phyloP scores from a whole-genome alignment of 2,797 vertebrate genomes.

The Oryzias dopingdopingensis region DNA sequence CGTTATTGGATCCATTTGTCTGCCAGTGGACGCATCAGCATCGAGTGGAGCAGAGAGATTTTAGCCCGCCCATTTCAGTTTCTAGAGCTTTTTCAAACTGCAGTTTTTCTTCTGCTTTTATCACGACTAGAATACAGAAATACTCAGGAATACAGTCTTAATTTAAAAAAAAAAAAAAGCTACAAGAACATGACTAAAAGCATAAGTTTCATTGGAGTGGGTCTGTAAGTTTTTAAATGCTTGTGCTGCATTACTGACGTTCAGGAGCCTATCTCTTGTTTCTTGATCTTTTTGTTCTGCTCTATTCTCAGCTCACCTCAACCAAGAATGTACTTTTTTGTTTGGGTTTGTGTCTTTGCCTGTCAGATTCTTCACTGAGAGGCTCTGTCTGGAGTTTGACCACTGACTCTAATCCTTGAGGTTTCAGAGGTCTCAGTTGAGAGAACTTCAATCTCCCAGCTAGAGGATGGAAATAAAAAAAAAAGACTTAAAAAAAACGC shows the following conservation, averaged over 20 bases:
- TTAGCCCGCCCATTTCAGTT: no score
- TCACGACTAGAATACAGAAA: no score
- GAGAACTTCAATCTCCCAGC: conserved; percentile 50
- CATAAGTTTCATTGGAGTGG: not conserved
- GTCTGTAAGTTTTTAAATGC: conserved; percentile 10
- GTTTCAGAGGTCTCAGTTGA: conserved; percentile 36
- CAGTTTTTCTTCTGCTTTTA: no score
- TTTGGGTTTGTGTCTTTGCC: conserved; percentile 29
- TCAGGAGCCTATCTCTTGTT: conserved; percentile 7
- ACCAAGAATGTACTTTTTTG: conserved; percentile 36
- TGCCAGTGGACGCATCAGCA: no score
- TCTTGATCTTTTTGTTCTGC: conserved; percentile 10
- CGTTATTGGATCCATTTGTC: no score
- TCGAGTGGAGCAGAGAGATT: no score
- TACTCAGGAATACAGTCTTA: no score
- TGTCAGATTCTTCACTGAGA: conserved; percentile 48
- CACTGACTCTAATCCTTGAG: conserved; percentile 40
- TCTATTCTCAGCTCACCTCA: conserved; percentile 47
- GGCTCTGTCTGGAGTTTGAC: conserved; percentile 44
- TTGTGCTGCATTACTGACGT: conserved; percentile 7
- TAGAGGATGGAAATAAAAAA: conserved; percentile 18
- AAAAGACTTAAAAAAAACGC: conserved; percentile 10
- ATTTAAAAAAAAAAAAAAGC: no score
- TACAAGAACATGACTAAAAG: conserved; percentile 4
- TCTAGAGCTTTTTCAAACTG: no score